A percentile compares a stretch with the other conserved stretches of the same genome.
Evolutionary conservation across 1,140 invertebrate species (phyloP).

Genomic region (Zeugodacus cucurbitae): DNA sequence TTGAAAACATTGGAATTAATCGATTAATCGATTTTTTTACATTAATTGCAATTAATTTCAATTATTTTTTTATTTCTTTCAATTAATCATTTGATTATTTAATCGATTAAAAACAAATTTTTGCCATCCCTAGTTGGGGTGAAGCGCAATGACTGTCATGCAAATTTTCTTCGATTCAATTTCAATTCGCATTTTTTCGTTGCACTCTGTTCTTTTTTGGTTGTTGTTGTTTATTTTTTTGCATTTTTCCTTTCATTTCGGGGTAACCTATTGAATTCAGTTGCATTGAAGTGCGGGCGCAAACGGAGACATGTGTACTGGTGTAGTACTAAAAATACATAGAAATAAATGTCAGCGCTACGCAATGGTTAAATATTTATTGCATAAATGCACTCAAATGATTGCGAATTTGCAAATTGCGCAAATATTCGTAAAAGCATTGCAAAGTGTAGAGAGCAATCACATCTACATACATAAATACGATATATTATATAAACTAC

Average conservation of each 20-base stretch:
- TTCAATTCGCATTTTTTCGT: conserved; percentile 26
- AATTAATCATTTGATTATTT: too few relatives aligned
- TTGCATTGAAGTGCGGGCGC: neutral
- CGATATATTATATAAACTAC: too few relatives aligned
- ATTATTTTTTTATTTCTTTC: too few relatives aligned
- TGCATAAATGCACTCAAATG: conserved; percentile 1
- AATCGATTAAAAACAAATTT: too few relatives aligned
- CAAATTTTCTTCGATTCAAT: conserved; percentile 23
- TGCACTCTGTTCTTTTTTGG: neutral
- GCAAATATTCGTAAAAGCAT: neutral
- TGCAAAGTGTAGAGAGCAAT: neutral
- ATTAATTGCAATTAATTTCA: too few relatives aligned
- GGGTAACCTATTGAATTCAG: neutral
- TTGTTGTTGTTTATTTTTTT: neutral
- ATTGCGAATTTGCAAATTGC: neutral
- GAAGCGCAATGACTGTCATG: neutral
- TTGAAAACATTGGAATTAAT: too few relatives aligned
- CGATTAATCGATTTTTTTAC: too few relatives aligned
- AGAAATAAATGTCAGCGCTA: neutral
- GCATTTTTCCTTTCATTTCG: neutral
- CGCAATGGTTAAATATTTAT: conserved; percentile 7
- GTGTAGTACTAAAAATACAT: neutral
- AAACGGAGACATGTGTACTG: neutral
- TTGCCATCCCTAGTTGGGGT: too few relatives aligned
- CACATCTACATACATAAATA: neutral